These are phyloP conservation scores for Neoseiulus cucumeris DNA, from an alignment of 1,140 invertebrate species.

Conservation along the genomic window DNA sequence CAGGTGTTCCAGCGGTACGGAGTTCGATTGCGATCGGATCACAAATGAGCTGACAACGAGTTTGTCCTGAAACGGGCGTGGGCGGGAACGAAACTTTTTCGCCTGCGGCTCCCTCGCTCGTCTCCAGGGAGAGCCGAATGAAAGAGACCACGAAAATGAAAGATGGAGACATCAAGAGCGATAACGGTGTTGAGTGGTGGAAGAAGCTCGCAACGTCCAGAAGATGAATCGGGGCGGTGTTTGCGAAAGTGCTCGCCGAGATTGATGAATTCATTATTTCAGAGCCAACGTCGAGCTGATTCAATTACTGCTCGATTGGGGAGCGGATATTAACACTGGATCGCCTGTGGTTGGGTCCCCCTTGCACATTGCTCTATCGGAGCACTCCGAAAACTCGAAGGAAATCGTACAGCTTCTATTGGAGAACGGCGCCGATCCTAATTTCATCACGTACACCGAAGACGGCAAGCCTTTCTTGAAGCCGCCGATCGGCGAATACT, in stretches of 20 bases:
- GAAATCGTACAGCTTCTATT: constrained; percentile 43
- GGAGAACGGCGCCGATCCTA: constrained; percentile 52
- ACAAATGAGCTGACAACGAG: no score
- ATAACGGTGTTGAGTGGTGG: no score
- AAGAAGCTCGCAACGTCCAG: no score
- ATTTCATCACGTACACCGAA: constrained; percentile 43
- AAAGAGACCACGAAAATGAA: no score
- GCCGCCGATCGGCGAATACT: constrained; percentile 57
- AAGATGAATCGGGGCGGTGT: no score
- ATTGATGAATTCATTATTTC: neutral
- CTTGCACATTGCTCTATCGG: constrained; percentile 62
- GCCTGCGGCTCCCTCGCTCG: no score
- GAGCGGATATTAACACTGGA: constrained; percentile 54
- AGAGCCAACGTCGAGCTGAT: constrained; percentile 54
- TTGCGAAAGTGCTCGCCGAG: constrained; percentile 13
- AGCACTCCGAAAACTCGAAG: constrained; percentile 31
- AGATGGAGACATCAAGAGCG: no score
- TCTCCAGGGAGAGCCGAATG: no score
- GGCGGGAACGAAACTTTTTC: no score
- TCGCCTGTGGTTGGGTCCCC: constrained; percentile 63
- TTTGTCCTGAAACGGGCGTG: no score
- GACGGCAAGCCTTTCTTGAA: constrained; percentile 31
- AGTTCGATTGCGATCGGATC: no score
- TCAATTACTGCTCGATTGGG: constrained; percentile 32
- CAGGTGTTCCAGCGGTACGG: no score